Evolutionary conservation across 1,140 invertebrate species (phyloP), one percentile per base, ranked within the genome.

Genomic region (Panonychus citri): DNA sequence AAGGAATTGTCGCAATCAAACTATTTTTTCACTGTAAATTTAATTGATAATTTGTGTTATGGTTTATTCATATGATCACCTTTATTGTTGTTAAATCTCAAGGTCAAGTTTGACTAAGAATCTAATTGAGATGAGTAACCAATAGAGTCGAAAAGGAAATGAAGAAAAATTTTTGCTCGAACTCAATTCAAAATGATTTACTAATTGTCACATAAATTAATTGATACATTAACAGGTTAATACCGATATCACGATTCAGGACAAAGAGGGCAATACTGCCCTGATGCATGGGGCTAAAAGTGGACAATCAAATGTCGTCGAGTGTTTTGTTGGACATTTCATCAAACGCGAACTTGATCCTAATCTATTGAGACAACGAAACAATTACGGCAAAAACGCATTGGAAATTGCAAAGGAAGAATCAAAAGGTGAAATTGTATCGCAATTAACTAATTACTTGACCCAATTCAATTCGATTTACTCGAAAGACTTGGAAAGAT

Each of bases 221-320:
- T n/a, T n/a, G n/a, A n/a, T n/a, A n/a, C n/a, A n/a, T n/a, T n/a
- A n/a, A n/a, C n/a, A 66, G 64, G 43, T 57, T 30, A 48, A 39
- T 19, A 59, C 63, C 0, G 59, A 64, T 30, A 56, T 62, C 12
- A 61, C 60, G 21, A 26, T 60, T 3, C 54, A 58, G 25, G 66
- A 67, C 52, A 37, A 50, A 10, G 62, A 64, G 24, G 66, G 66
- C 7, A 66, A 65, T 50, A 67, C 66, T 3, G 66, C 59, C 3
- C 28, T 63, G 21, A 62, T 63, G 61, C 57, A 59, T 26, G 62
- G 61, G 26, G 61, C 59, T 13, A 37, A 52, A 21, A 21, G 48
- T 34, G 62, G 62, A 8, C 56, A 60, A 13, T 55, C 50, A 13
- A 54, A 57, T 42, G 50, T 63, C 1, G 52, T 63, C 1, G 27